phyloP scores from a whole-genome alignment of 2,888 invertebrate genomes.

The Ochropleura plecta region DNA sequence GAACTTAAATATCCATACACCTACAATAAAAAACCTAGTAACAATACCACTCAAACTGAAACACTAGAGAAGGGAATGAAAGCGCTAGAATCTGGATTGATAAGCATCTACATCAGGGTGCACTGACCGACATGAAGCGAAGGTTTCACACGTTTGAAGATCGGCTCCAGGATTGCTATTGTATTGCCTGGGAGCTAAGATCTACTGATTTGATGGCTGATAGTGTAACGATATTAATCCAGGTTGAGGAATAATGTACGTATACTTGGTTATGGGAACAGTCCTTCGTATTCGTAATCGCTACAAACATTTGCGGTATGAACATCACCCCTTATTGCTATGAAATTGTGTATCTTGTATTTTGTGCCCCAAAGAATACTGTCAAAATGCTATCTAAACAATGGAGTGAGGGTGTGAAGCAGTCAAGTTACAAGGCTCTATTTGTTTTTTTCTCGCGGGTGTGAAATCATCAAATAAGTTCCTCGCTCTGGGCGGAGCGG shows the following conservation, averaged over 20 bases:
- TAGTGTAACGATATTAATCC: conserved; percentile 47
- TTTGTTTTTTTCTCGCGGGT: no score
- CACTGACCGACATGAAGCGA: conserved; percentile 46
- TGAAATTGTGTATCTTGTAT: background rate
- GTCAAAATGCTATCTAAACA: no score
- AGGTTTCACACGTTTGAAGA: conserved; percentile 55
- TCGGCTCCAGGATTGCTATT: conserved; percentile 49
- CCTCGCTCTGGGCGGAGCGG: no score
- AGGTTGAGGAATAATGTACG: conserved; percentile 28
- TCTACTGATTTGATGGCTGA: conserved; percentile 30
- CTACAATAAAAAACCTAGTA: conserved; percentile 11
- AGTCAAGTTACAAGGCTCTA: no score
- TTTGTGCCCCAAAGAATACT: no score
- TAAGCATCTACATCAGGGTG: conserved; percentile 43
- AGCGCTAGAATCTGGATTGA: conserved; percentile 32
- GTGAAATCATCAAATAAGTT: no score
- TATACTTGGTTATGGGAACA: background rate
- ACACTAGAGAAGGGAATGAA: conserved; percentile 29
- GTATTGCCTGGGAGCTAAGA: conserved; percentile 52
- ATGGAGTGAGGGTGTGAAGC: no score
- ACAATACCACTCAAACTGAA: conserved; percentile 34
- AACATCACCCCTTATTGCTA: background rate
- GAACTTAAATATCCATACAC: conserved; percentile 19
- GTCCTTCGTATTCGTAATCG: background rate
- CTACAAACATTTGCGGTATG: no score